These are phyloP conservation scores for Cebus imitator DNA, from an alignment of 2,113 vertebrate species.

Conservation along the genomic window DNA sequence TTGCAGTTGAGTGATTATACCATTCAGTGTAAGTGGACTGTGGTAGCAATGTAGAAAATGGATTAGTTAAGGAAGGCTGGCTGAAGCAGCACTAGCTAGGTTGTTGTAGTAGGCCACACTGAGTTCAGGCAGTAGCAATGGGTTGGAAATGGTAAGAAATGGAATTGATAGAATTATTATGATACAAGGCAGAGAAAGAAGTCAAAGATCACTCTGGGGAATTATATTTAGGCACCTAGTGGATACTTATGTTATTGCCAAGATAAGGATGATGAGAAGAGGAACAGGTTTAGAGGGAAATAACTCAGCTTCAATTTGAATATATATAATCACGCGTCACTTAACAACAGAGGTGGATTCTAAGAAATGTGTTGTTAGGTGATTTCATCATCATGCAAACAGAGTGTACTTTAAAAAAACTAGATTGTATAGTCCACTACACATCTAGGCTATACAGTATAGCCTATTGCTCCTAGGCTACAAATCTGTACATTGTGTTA, in stretches of 20 bases:
- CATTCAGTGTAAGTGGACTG: background rate
- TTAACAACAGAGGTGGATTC: background rate
- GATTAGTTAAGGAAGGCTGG: background rate
- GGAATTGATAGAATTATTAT: background rate
- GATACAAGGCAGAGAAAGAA: background rate
- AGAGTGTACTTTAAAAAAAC: background rate
- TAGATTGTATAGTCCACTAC: background rate
- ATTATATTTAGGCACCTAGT: background rate
- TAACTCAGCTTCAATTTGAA: background rate
- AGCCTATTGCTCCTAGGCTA: background rate
- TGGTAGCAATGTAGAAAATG: background rate
- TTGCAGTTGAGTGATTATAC: background rate
- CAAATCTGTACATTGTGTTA: background rate
- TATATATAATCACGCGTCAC: background rate
- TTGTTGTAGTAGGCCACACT: background rate
- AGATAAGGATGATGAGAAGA: background rate
- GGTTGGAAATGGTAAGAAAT: background rate
- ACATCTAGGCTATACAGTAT: background rate
- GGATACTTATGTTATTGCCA: background rate
- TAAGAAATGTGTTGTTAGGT: background rate
- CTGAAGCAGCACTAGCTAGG: background rate
- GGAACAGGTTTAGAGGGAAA: background rate
- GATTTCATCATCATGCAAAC: background rate
- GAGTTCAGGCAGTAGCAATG: background rate
- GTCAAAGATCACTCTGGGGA: background rate